Percentiles rank a stretch among this genome's conserved stretches.
Conservation (phyloP, 2,888 invertebrate genomes). For the Eupithecia pulchellata region DNA sequence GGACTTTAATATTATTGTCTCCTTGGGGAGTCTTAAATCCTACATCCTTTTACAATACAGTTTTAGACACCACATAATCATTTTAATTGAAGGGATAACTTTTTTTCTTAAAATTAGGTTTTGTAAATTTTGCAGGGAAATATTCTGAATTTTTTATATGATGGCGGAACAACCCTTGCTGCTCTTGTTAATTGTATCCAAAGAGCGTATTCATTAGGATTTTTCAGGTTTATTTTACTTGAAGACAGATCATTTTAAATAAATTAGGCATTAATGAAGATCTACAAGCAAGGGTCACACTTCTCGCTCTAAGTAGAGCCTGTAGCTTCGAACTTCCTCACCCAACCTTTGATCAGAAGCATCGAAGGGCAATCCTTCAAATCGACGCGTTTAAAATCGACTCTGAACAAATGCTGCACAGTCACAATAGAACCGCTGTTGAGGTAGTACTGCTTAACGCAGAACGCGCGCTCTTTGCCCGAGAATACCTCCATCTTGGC, state of each 20-base stretch:
- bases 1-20: constrained; percentile 2
- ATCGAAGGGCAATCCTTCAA: constrained; percentile 22
- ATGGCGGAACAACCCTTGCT: constrained; percentile 6
- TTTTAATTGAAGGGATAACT: background rate
- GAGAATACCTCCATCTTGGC: constrained; percentile 23
- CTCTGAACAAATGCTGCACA: constrained; percentile 21
- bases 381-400: constrained; percentile 12
- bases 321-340: constrained; percentile 23
- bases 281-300: background rate
- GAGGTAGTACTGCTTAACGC: constrained; percentile 23
- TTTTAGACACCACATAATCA: background rate
- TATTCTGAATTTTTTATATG: background rate
- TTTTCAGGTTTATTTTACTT: background rate
- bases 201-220: background rate
- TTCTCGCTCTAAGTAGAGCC: constrained; percentile 8
- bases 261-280: background rate
- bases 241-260: background rate
- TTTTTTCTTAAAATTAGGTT: background rate
- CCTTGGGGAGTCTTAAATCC: background rate
- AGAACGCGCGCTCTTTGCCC: constrained; percentile 23
- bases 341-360: constrained; percentile 24
- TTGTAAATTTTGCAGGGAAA: background rate
- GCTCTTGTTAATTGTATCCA: background rate
- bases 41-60: background rate
- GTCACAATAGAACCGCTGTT: constrained; percentile 24